These are phyloP conservation scores for Lepisosteus oculatus DNA, from an alignment of 2,113 vertebrate species.

Conservation along the genomic window DNA sequence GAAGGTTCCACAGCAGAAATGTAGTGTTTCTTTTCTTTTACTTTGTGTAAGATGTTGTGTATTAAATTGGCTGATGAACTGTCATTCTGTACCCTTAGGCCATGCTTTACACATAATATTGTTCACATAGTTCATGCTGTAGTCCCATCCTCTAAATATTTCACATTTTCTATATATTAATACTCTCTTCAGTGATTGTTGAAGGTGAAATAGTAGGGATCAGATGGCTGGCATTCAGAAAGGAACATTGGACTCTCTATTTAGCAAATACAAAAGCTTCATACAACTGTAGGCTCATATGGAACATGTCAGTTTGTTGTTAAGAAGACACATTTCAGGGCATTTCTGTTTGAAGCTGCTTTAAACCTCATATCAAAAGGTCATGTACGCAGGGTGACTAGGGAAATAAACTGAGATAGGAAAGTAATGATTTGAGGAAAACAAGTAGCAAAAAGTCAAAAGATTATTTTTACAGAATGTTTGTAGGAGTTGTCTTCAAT, in stretches of 20 bases:
- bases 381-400: constrained; percentile 27
- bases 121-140: neutral
- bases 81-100: no score
- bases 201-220: neutral
- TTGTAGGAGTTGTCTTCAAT: no score
- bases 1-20: no score
- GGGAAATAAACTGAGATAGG: constrained; percentile 21
- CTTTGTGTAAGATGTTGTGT: no score
- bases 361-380: constrained; percentile 28
- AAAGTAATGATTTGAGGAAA: neutral
- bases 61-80: no score
- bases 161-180: neutral
- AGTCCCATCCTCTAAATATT: neutral
- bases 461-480: neutral
- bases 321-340: constrained; percentile 14
- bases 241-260: neutral
- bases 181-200: constrained; percentile 4
- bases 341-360: constrained; percentile 39
- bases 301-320: constrained; percentile 24
- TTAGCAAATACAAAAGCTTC: neutral
- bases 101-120: neutral
- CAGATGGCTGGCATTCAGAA: neutral
- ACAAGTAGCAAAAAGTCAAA: neutral
- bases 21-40: no score
- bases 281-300: constrained; percentile 14